Evolutionary conservation across 2,797 vertebrate genomes (phyloP).

Genomic region (Clarias platycephalus): DNA sequence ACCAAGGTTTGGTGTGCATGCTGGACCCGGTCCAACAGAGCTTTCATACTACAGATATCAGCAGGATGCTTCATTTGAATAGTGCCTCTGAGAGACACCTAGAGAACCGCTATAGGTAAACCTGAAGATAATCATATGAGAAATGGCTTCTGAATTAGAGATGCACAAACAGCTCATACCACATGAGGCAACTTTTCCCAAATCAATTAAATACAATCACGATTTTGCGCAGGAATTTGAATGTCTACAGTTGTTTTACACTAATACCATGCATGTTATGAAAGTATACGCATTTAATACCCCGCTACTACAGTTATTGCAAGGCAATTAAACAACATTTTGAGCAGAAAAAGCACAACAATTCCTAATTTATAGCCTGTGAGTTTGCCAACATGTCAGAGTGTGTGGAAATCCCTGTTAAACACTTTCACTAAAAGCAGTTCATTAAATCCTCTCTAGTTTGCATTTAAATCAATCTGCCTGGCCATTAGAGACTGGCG

Average conservation of each 20-base stretch:
- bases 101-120: neutral
- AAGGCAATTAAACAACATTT: conserved; percentile 55
- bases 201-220: neutral
- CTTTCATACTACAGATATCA: neutral
- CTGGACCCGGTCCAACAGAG: neutral
- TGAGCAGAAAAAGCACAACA: conserved; percentile 60
- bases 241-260: conserved; percentile 32
- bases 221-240: neutral
- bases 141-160: neutral
- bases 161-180: neutral
- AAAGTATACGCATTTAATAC: conserved; percentile 39
- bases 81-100: neutral
- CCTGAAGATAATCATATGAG: neutral
- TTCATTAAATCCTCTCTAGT: conserved; percentile 79
- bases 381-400: conserved; percentile 70
- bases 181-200: neutral
- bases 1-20: neutral
- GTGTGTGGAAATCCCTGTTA: conserved; percentile 73
- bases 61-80: neutral
- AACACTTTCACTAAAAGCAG: conserved; percentile 74
- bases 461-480: conserved; percentile 82
- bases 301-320: conserved; percentile 49
- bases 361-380: conserved; percentile 71
- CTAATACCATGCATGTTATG: conserved; percentile 21
- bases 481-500: conserved; percentile 73